Conservation (phyloP, 1,140 invertebrate species). For the Bombus impatiens region DNA sequence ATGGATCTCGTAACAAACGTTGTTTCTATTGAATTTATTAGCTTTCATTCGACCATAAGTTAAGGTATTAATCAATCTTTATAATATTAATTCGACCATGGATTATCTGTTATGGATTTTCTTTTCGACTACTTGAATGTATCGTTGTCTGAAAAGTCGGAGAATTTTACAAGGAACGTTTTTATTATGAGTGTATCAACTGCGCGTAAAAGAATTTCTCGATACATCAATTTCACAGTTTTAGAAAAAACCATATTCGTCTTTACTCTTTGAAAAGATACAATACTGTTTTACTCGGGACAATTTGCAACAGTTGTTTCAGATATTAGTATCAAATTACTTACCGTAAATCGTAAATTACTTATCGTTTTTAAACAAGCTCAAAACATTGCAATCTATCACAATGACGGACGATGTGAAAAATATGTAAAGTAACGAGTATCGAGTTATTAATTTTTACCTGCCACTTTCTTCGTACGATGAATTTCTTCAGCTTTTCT, state of each 20-base stretch:
- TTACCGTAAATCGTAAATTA: not conserved
- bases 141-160: not conserved
- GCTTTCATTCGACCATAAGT: not conserved
- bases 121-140: not conserved
- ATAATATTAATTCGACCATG: too few relatives aligned
- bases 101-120: too few relatives aligned
- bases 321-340: not conserved
- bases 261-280: too few relatives aligned
- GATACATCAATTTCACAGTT: not conserved
- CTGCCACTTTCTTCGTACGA: conserved; percentile 95
- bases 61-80: not conserved
- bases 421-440: not conserved
- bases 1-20: not conserved
- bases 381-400: not conserved
- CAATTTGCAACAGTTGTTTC: not conserved
- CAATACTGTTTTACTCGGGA: not conserved
- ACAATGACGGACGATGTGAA: not conserved
- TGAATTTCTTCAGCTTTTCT: conserved; percentile 94
- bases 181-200: not conserved
- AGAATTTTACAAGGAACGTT: too few relatives aligned
- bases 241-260: too few relatives aligned
- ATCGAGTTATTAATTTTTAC: conserved; percentile 79
- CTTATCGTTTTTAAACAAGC: not conserved
- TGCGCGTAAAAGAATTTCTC: not conserved
- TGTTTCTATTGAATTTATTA: not conserved